Evolutionary conservation across 2,888 invertebrate species (phyloP).

Genomic region (Campoplex capitator): DNA sequence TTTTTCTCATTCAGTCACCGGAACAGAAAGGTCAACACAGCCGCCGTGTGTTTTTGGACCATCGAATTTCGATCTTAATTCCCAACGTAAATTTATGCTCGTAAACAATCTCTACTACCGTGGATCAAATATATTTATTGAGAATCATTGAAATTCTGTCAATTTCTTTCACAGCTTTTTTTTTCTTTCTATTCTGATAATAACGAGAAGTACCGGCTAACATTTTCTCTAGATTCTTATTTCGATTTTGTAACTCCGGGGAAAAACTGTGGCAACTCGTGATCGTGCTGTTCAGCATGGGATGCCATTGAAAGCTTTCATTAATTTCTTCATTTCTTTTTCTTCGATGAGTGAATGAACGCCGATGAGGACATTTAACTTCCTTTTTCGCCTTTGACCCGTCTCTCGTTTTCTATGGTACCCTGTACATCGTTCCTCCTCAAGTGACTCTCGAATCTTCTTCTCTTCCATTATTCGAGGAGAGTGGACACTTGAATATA

Average conservation of each 20-base stretch:
- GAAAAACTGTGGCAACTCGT: neutral
- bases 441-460: constrained; percentile 30
- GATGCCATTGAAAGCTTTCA: neutral
- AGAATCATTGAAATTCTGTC: neutral
- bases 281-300: neutral
- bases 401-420: neutral
- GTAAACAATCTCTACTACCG: too few species aligned
- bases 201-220: neutral
- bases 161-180: neutral
- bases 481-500: neutral
- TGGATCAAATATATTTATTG: too few species aligned
- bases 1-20: neutral
- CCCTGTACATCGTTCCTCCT: neutral
- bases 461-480: constrained; percentile 21
- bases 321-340: neutral
- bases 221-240: neutral
- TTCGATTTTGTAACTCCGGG: neutral
- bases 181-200: neutral
- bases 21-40: constrained; percentile 17
- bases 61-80: neutral
- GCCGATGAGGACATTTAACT: constrained; percentile 13
- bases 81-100: too few species aligned
- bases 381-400: neutral
- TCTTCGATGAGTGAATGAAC: neutral
- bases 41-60: neutral